phyloP scores from a whole-genome alignment of 2,797 vertebrate species.

The Parambassis ranga region DNA sequence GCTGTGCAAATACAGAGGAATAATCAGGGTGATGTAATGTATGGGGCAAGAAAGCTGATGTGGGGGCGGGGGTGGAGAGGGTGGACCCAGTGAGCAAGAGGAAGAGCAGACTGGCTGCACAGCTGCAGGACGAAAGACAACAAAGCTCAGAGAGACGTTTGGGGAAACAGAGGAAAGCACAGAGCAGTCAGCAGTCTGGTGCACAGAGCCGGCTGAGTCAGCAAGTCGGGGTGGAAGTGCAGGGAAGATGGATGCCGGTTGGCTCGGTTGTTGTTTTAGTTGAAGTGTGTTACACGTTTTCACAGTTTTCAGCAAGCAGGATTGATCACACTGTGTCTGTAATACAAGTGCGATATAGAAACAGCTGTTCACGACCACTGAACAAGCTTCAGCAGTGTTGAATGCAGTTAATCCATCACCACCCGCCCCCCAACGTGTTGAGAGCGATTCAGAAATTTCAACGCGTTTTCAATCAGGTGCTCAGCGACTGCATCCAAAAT shows the following conservation, averaged over 20 bases:
- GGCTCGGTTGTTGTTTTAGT: neutral
- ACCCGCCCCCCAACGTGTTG: constrained; percentile 43
- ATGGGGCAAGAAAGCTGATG: constrained; percentile 12
- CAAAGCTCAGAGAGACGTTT: constrained; percentile 9
- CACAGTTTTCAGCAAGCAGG: neutral
- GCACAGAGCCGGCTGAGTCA: constrained; percentile 30
- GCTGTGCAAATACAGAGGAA: constrained; percentile 25
- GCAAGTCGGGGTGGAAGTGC: neutral
- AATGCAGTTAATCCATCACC: constrained; percentile 52
- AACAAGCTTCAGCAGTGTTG: constrained; percentile 23
- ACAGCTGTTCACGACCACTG: neutral
- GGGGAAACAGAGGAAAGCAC: neutral
- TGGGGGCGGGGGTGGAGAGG: neutral
- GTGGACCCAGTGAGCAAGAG: constrained; percentile 1
- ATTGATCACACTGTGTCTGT: neutral
- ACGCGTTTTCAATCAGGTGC: constrained; percentile 42
- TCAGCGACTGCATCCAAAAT: constrained; percentile 28
- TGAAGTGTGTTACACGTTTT: neutral
- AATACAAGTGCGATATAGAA: neutral
- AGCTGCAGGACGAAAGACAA: constrained; percentile 13
- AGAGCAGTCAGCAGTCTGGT: constrained; percentile 1
- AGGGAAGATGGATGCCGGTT: neutral
- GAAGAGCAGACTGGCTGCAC: constrained; percentile 14
- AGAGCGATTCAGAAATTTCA: constrained; percentile 21
- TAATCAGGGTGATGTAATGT: constrained; percentile 6